phyloP scores from a whole-genome alignment of 2,797 vertebrate species.

The Notamacropus eugenii region DNA sequence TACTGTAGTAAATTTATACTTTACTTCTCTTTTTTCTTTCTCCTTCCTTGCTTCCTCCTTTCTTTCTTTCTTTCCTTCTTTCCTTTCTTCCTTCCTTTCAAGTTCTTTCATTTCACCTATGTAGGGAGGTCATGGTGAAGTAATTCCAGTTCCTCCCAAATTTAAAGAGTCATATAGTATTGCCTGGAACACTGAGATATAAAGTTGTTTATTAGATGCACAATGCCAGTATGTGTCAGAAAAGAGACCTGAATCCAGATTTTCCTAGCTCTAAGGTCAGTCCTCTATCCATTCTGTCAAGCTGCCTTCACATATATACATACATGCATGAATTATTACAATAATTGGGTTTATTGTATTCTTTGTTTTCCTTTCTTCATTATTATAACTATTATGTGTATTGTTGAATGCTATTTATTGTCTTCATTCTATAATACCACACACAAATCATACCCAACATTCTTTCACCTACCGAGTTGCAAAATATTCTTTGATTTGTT shows the following conservation, averaged over 20 bases:
- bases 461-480: too few species aligned
- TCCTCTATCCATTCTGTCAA: not conserved
- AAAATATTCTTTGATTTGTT: too few species aligned
- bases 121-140: not conserved
- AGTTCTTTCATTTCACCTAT: not conserved
- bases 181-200: not conserved
- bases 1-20: too few species aligned
- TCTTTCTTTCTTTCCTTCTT: too few species aligned
- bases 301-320: not conserved
- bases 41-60: too few species aligned
- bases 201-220: not conserved
- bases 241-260: not conserved
- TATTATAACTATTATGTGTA: not conserved
- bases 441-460: not conserved
- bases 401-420: not conserved
- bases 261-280: not conserved
- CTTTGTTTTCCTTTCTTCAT: not conserved
- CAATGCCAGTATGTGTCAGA: not conserved
- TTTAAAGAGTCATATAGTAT: not conserved
- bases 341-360: not conserved
- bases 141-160: not conserved
- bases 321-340: not conserved
- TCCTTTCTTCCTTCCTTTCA: too few species aligned
- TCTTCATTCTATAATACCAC: not conserved
- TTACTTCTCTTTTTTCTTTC: not conserved